Evolutionary conservation across 2,888 invertebrate species (phyloP).

Genomic region (Plusia festucae): DNA sequence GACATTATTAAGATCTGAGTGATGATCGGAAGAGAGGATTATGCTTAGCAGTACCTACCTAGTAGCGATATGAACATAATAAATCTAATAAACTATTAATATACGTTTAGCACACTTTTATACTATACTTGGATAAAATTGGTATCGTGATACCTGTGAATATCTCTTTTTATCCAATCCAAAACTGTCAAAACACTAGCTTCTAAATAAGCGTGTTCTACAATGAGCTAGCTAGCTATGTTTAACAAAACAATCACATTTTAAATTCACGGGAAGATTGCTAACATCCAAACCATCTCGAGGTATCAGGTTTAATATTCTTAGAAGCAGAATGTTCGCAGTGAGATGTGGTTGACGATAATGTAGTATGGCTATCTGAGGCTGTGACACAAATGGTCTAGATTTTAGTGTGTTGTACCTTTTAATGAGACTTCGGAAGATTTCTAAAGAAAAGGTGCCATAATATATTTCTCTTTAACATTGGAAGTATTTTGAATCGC

Average conservation of each 20-base stretch:
- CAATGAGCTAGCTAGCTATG: constrained; percentile 13
- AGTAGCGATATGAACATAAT: too few species aligned
- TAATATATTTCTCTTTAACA: neutral
- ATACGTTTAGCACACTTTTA: neutral
- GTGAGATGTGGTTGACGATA: constrained; percentile 28
- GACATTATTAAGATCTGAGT: too few species aligned
- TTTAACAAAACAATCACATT: constrained; percentile 65
- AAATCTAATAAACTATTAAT: too few species aligned
- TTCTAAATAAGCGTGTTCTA: neutral
- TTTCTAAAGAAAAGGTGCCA: neutral
- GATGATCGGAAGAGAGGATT: too few species aligned
- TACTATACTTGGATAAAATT: too few species aligned
- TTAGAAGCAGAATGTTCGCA: constrained; percentile 46
- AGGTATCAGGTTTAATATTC: constrained; percentile 54
- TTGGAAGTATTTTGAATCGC: too few species aligned
- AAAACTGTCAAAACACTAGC: neutral
- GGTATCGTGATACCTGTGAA: too few species aligned
- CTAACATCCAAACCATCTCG: constrained; percentile 37
- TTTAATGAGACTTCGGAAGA: constrained; percentile 27
- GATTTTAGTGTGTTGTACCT: constrained; percentile 15
- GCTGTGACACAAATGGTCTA: constrained; percentile 35
- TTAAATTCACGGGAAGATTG: constrained; percentile 48
- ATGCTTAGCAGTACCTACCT: too few species aligned
- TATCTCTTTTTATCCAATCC: neutral
- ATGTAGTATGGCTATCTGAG: constrained; percentile 30